Evolutionary conservation across 2,797 vertebrate species (phyloP).

Genomic region (Halcyon smyrnensis): DNA sequence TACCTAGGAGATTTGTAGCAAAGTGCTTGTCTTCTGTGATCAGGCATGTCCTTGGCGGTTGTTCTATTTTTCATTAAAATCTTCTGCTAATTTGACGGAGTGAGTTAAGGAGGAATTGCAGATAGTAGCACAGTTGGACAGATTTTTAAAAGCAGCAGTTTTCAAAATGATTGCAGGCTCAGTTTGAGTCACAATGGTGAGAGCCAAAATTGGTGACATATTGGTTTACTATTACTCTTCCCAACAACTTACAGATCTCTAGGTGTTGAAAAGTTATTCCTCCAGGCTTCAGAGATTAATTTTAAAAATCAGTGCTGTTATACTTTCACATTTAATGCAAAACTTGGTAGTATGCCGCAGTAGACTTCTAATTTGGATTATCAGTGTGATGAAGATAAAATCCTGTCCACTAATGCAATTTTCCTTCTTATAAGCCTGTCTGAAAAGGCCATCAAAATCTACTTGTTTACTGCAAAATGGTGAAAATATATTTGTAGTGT

Average conservation of each 20-base stretch:
- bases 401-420: background rate
- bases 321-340: background rate
- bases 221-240: background rate
- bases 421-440: background rate
- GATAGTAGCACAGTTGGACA: background rate
- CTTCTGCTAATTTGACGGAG: background rate
- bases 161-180: background rate
- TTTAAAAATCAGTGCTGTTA: background rate
- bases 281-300: background rate
- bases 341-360: background rate
- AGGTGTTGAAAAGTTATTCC: background rate
- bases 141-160: background rate
- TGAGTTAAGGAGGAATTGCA: background rate
- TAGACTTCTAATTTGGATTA: background rate
- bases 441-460: background rate
- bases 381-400: background rate
- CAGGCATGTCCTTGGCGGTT: background rate
- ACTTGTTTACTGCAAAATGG: background rate
- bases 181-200: background rate
- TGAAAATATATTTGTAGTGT: background rate
- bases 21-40: background rate
- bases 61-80: background rate
- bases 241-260: background rate
- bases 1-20: background rate
- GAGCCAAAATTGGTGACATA: background rate